A percentile compares a stretch with the other conserved stretches of the same genome.
Evolutionary conservation across 1,140 invertebrate genomes (phyloP).

Genomic region (Calosoma granatense): DNA sequence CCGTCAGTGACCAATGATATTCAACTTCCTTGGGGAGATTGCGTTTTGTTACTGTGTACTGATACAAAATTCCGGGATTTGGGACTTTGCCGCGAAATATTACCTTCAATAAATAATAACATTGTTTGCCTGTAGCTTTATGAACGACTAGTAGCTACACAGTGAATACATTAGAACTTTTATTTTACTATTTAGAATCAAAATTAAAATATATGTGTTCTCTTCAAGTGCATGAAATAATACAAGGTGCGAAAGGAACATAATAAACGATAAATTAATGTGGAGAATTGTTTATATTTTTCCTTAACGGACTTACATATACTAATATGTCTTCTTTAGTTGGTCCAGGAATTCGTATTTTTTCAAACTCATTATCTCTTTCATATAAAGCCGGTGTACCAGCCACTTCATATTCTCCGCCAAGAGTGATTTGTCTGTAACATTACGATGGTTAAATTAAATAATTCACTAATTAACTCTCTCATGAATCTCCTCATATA

Average conservation of each 20-base stretch:
- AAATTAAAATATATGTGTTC: too few species aligned
- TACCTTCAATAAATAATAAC: conserved; percentile 48
- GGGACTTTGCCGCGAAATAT: conserved; percentile 65
- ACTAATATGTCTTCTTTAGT: conserved; percentile 72
- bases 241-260: too few species aligned
- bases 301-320: conserved; percentile 54
- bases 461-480: not conserved
- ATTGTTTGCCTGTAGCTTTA: too few species aligned
- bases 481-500: not conserved
- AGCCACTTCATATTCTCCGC: conserved; percentile 74
- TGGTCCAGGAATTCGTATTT: conserved; percentile 69
- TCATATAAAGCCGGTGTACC: conserved; percentile 73
- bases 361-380: conserved; percentile 70
- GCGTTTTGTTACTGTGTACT: conserved; percentile 67
- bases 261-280: not conserved
- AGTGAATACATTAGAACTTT: too few species aligned
- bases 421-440: conserved; percentile 59
- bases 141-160: too few species aligned
- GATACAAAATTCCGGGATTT: conserved; percentile 71
- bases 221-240: too few species aligned
- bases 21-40: conserved; percentile 44
- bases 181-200: too few species aligned
- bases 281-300: not conserved
- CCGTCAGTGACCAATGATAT: conserved; percentile 62
- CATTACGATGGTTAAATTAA: conserved; percentile 10